Conservation (phyloP, 64 coral and sea anemone species). For the Acropora yongei region DNA sequence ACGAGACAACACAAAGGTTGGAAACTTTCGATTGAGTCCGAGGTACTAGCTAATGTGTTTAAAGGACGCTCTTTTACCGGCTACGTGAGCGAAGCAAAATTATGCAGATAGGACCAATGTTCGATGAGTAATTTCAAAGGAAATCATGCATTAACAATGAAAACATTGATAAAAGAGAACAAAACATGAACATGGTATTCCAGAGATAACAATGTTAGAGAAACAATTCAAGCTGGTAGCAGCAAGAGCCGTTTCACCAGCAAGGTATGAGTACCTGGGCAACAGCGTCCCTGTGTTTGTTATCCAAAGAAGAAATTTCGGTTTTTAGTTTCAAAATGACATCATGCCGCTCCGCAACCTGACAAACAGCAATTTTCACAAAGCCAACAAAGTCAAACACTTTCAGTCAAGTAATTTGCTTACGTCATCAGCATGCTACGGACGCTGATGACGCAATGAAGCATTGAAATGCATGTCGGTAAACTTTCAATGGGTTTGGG, state of each 20-base stretch:
- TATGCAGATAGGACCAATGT: conserved; percentile 22
- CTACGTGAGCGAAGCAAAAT: conserved; percentile 16
- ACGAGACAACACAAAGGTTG: background rate
- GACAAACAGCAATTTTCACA: background rate
- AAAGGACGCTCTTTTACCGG: conserved; percentile 32
- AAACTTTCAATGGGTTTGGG: too few species aligned
- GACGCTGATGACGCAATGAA: too few species aligned
- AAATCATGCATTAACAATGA: background rate
- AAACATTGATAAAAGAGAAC: background rate
- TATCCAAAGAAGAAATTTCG: conserved; percentile 76
- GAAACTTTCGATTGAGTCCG: background rate
- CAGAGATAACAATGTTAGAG: too few species aligned
- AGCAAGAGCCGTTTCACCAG: background rate
- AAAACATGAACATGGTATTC: too few species aligned
- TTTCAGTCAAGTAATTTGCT: too few species aligned
- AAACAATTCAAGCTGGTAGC: too few species aligned
- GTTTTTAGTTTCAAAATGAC: conserved; percentile 84
- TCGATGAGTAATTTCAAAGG: background rate
- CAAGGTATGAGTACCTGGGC: conserved; percentile 63
- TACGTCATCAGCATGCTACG: too few species aligned
- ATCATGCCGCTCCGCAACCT: conserved; percentile 99
- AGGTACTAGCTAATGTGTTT: background rate
- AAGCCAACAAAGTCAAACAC: too few species aligned
- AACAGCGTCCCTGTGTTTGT: conserved; percentile 77
- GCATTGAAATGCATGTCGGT: too few species aligned